Percentiles rank a stretch among this genome's conserved stretches.
Evolutionary conservation across 2,113 vertebrate species (phyloP).

Genomic region (Anguilla rostrata): DNA sequence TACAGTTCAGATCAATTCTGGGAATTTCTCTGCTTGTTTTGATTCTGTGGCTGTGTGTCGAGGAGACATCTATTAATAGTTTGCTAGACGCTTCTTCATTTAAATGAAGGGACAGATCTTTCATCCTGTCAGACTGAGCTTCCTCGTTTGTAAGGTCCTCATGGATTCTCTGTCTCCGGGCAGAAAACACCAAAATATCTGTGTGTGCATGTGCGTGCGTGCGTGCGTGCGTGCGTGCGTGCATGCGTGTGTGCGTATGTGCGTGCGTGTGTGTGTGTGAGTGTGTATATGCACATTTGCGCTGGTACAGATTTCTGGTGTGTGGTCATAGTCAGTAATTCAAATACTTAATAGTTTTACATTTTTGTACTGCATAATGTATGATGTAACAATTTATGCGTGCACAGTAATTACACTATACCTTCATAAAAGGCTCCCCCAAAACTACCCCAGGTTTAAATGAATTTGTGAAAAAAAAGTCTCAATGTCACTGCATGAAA

Average conservation of each 20-base stretch:
- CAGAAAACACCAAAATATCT: not conserved
- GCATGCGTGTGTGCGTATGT: not conserved
- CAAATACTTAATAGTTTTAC: no score
- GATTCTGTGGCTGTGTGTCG: constrained; percentile 20
- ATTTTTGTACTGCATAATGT: no score
- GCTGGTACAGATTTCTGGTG: no score
- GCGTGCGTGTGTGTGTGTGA: no score
- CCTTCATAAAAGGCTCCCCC: no score
- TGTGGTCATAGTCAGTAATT: no score
- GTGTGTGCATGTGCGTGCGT: not conserved
- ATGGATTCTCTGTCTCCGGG: not conserved
- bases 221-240: not conserved
- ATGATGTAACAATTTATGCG: no score
- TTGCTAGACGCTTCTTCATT: constrained; percentile 35
- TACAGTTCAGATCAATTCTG: not conserved
- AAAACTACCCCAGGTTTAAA: no score
- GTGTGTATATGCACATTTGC: not conserved
- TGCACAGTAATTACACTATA: no score
- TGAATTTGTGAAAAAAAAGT: no score
- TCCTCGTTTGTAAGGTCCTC: not conserved
- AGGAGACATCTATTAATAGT: constrained; percentile 35
- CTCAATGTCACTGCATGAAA: no score
- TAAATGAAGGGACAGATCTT: constrained; percentile 32
- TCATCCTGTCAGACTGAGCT: constrained; percentile 20
- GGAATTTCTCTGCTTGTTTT: constrained; percentile 23